Percentiles rank a stretch among this genome's conserved stretches.
phyloP scores from a whole-genome alignment of 2,888 invertebrate species.

The Penaeus monodon region DNA sequence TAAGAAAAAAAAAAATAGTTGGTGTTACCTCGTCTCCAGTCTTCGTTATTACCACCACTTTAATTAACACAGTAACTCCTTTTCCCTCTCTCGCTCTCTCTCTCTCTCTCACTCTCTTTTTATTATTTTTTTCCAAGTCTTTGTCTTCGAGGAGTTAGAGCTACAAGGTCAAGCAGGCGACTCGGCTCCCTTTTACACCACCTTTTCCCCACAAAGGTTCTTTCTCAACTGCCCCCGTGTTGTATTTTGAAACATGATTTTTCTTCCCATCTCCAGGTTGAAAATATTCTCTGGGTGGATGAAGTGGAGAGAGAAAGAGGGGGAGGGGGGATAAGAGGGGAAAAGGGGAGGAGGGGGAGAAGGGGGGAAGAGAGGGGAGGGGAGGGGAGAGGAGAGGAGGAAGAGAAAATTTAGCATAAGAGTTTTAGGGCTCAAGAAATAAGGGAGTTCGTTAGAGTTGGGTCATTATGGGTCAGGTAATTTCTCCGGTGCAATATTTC shows the following conservation, averaged over 20 bases:
- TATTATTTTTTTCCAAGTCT: too few species aligned
- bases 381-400: conserved; percentile 5
- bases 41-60: too few species aligned
- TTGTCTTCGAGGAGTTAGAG: too few species aligned
- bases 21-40: too few species aligned
- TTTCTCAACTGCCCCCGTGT: conserved; percentile 24
- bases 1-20: too few species aligned
- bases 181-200: conserved; percentile 14
- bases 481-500: conserved; percentile 19
- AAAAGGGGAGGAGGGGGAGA: not conserved
- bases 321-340: not conserved
- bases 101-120: too few species aligned
- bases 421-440: conserved; percentile 27
- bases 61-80: too few species aligned
- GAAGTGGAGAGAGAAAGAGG: not conserved
- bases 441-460: conserved; percentile 46
- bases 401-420: conserved; percentile 43
- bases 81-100: too few species aligned
- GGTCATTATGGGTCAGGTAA: conserved; percentile 43
- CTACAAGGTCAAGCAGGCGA: too few species aligned
- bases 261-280: conserved; percentile 37
- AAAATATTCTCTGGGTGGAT: not conserved
- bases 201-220: conserved; percentile 39
- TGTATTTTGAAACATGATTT: conserved; percentile 50
- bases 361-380: not conserved